Base-by-base conservation (phyloP, 92 coral and sea anemone genomes). In the Muricea muricata region DNA sequence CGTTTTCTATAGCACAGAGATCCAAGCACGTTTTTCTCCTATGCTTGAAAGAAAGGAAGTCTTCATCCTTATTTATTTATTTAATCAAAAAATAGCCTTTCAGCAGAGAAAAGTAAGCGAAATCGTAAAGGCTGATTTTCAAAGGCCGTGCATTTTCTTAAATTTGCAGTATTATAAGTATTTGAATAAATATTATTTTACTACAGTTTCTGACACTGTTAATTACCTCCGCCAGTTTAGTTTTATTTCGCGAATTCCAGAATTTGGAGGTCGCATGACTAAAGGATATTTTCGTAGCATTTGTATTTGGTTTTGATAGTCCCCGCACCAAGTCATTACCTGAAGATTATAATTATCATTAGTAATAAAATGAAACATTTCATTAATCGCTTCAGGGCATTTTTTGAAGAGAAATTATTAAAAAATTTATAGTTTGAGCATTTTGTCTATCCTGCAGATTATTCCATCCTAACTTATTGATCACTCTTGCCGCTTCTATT, bases 341-440 rank as follows among this genome's bases (percentile, higher is more conserved):
- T 34, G 20, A 24, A 40, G 35, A 41, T 73, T 21, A 41, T 73
- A 73, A 33, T 37, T 41, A 33, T 73, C 58, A 41, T 46, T 73
- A 21, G 21, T 0, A n/a, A 23, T 24, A 39, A 24, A 10, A 15
- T 73, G 45, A 73, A 73, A 73, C 58, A 73, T 73, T 41, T 73
- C 79, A 24, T 40, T 73, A 9, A 73, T 73, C 21, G 58, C 48
- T 23, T 73, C 79, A 41, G 79, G 79, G 58, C 79, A 73, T 73
- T 73, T 73, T 46, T 46, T 7, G 32, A 18, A 73, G 79, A 40
- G 10, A 57, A 6, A 41, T 73, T n/a, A 31, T 39, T 24, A 73
- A 57, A 41, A 15, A 35, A n/a, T 18, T 31, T 18, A n/a, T 23
- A 39, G 30, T 72, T 40, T 72, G 56, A 15, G 57, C 39, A n/a